Evolutionary conservation across 2,888 invertebrate species (phyloP), one percentile per base, ranked within the genome.

Genomic region (Pristionchus entomophagus): DNA sequence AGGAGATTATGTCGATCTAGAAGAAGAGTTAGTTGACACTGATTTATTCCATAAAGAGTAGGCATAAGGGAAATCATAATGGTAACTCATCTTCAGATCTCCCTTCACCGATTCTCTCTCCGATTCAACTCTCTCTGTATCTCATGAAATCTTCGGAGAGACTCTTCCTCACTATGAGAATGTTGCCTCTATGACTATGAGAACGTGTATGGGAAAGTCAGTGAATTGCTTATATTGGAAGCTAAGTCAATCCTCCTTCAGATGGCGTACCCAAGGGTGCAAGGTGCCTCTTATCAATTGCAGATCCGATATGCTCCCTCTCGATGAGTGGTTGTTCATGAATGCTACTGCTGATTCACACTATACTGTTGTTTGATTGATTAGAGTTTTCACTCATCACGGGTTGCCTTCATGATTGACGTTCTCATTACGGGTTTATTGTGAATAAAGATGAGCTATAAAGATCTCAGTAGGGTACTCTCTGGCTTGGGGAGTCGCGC

Each of bases 261-360:
- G 69, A 32, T 69, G 69, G 69, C 38, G 69, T 32, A 38, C 69
- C 22, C 69, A 69, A 38, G 69, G 69, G 19, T 69, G 69, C 41
- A 69, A 69, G 10, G 69, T 69, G 32, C 69, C 69, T 22, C 35
- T 69, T 14, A 69, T 69, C 69, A 35, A 69, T n/a, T 69, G 69
- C 38, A 35, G 69, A 19, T n/a, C 35, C 5, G 69, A 69, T 8
- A 69, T 69, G 69, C 69, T 69, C 1, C 38, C 69, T 4, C 69
- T 69, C 35, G 69, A 69, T n/a, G 69, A 69, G 35, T 69, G 69
- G 69, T 5, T 69, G 38, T 69, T 69, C 38, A 14, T 69, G 38
- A 6, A 35, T 38, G 2, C 35, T 6, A 38, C 35, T 38, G 22
- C 35, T 12, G 69, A 69, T 38, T 69, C 69, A 10, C 38, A 69